phyloP scores from a whole-genome alignment of 2,113 vertebrate species.

The Cricetomys ansorgei region DNA sequence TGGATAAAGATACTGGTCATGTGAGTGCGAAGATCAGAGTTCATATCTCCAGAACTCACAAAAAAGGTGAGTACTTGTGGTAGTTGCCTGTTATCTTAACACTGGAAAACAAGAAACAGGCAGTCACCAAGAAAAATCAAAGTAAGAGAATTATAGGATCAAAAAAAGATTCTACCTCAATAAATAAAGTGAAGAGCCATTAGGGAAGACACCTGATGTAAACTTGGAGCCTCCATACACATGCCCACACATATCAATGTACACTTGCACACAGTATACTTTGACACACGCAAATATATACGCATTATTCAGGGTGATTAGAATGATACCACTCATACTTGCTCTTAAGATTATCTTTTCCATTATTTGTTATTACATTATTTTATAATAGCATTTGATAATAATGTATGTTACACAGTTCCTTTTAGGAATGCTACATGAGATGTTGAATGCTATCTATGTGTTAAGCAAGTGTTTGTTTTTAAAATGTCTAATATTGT shows the following conservation, averaged over 20 bases:
- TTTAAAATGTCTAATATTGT: conserved; percentile 4
- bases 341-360: background rate
- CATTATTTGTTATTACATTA: background rate
- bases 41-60: background rate
- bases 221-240: background rate
- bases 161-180: background rate
- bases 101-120: background rate
- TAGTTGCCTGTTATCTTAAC: background rate
- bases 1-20: background rate
- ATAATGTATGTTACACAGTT: background rate
- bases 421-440: background rate
- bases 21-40: background rate
- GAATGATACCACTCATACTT: background rate
- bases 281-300: background rate
- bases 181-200: background rate
- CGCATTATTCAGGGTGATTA: background rate
- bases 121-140: background rate
- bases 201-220: background rate
- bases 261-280: background rate
- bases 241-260: background rate
- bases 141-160: background rate
- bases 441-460: background rate
- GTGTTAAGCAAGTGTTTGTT: background rate
- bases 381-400: background rate
- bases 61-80: background rate